Conservation (phyloP, 1,140 invertebrate genomes). For the Drosophila subobscura region DNA sequence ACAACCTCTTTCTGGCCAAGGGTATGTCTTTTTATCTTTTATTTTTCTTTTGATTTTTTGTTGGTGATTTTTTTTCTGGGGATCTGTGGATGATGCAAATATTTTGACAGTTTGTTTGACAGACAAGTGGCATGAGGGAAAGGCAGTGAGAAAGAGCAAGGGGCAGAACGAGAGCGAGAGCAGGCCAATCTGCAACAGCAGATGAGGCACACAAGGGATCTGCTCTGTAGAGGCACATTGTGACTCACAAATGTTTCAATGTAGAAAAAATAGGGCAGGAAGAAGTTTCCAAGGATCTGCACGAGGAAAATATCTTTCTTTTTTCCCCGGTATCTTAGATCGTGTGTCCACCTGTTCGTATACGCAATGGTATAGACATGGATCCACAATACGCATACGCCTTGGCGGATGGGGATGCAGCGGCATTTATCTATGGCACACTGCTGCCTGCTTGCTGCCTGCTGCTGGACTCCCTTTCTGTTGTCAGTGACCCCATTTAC, state of each 20-base stretch:
- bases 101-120: slow-evolving; percentile 70
- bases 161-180: neutral
- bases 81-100: slow-evolving; percentile 70
- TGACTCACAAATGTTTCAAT: too few relatives aligned
- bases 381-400: slow-evolving; percentile 46
- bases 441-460: too few relatives aligned
- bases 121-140: slow-evolving; percentile 21
- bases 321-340: too few relatives aligned
- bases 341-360: slow-evolving; percentile 40
- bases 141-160: neutral
- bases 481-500: slow-evolving; percentile 44
- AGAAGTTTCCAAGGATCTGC: neutral
- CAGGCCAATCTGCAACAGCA: slow-evolving; percentile 24
- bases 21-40: slow-evolving; percentile 7
- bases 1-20: too few relatives aligned
- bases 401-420: slow-evolving; percentile 10
- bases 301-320: neutral
- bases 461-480: neutral
- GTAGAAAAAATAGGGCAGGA: too few relatives aligned
- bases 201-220: slow-evolving; percentile 28
- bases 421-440: neutral
- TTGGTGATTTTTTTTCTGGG: slow-evolving; percentile 26
- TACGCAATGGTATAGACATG: slow-evolving; percentile 31
- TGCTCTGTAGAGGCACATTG: slow-evolving; percentile 1
- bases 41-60: slow-evolving; percentile 35